Evolutionary conservation across 92 coral and sea anemone genomes (phyloP).

Genomic region (Porites divaricata): DNA sequence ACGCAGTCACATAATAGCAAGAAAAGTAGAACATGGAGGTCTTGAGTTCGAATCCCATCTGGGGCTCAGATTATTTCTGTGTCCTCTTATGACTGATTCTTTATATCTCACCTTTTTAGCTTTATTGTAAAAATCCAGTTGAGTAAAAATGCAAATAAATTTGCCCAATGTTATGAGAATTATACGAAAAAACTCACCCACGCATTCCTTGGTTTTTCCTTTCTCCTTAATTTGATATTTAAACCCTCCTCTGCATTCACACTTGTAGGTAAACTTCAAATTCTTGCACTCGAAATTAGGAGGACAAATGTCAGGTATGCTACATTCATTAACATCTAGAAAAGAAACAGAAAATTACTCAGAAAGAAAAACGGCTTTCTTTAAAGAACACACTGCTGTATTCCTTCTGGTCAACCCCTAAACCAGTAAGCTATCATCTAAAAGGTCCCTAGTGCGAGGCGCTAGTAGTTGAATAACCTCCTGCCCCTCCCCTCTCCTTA

Average conservation of each 20-base stretch:
- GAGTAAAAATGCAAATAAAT: too few species aligned
- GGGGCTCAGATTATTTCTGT: too few species aligned
- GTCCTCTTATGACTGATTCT: too few species aligned
- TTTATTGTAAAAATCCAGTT: too few species aligned
- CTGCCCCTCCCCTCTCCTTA: too few species aligned
- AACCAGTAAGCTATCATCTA: too few species aligned
- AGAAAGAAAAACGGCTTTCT: background rate
- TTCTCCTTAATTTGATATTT: background rate
- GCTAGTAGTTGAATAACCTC: too few species aligned
- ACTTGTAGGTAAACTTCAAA: background rate
- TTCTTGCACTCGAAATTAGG: background rate
- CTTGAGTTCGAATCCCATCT: too few species aligned
- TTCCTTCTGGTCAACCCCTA: background rate
- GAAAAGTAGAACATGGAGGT: too few species aligned
- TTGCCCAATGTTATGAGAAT: background rate
- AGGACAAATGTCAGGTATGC: background rate
- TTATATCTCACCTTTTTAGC: too few species aligned
- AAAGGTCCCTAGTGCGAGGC: too few species aligned
- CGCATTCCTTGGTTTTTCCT: background rate
- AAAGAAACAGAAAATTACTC: background rate
- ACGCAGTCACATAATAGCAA: too few species aligned
- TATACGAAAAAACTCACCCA: background rate
- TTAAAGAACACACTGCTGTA: background rate
- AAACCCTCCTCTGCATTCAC: conserved; percentile 4
- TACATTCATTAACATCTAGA: conserved; percentile 4